These are phyloP conservation scores for Syngnathus rostellatus DNA, from an alignment of 2,797 vertebrate genomes.

Conservation along the genomic window DNA sequence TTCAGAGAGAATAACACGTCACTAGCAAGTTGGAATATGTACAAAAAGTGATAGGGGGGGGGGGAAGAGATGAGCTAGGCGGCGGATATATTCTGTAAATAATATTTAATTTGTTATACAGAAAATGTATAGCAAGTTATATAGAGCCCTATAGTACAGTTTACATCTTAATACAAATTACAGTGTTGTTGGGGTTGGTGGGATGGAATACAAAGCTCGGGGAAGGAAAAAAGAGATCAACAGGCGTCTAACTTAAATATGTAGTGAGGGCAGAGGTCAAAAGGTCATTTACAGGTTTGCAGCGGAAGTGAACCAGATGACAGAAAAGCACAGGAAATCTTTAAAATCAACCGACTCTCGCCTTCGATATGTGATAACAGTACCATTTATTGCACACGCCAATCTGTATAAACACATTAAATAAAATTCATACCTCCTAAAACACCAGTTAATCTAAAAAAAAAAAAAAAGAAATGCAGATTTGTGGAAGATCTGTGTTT, in stretches of 20 bases:
- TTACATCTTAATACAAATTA: conserved; percentile 78
- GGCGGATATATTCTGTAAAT: conserved; percentile 76
- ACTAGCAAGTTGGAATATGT: not conserved
- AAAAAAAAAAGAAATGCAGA: conserved; percentile 30
- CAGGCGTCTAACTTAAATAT: conserved; percentile 65
- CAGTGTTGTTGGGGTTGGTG: conserved; percentile 65
- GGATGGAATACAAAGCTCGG: conserved; percentile 80
- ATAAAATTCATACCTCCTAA: conserved; percentile 41
- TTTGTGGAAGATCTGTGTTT: conserved; percentile 50
- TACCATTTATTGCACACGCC: conserved; percentile 87
- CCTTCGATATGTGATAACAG: conserved; percentile 47
- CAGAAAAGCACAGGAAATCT: conserved; percentile 48
- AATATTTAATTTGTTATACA: conserved; percentile 83
- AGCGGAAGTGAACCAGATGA: conserved; percentile 66
- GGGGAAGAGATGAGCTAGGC: conserved; percentile 11
- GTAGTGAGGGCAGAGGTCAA: conserved; percentile 62
- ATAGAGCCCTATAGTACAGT: conserved; percentile 74
- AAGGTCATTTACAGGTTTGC: conserved; percentile 57
- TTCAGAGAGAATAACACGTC: not conserved
- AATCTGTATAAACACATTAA: conserved; percentile 58
- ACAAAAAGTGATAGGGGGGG: not conserved
- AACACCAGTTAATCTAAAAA: conserved; percentile 52
- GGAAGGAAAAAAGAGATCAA: conserved; percentile 71
- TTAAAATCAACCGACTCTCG: conserved; percentile 63
- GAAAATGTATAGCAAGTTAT: conserved; percentile 79